Conservation (phyloP, 2,888 invertebrate genomes). For the Gibbula magus region DNA sequence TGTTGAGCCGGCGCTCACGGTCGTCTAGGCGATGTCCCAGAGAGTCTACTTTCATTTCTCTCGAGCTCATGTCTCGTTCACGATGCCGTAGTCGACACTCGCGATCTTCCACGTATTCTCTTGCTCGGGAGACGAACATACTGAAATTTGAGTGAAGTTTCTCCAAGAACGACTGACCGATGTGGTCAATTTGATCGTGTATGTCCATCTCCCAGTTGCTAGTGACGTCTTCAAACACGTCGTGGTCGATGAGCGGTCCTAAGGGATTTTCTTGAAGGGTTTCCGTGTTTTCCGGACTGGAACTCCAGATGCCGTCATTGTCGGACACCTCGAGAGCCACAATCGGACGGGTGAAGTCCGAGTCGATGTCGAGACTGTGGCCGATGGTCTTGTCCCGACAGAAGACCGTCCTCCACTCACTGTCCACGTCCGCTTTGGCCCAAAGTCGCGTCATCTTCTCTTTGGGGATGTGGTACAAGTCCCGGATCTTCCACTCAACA, state of each 20-base stretch:
- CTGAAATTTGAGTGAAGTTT: slow-evolving; percentile 66
- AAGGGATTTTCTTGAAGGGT: slow-evolving; percentile 47
- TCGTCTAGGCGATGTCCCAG: slow-evolving; percentile 56
- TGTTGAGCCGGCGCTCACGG: slow-evolving; percentile 56
- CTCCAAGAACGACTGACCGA: slow-evolving; percentile 64
- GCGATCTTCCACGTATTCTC: slow-evolving; percentile 65
- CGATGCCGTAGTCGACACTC: slow-evolving; percentile 62
- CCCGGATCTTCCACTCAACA: slow-evolving; percentile 65
- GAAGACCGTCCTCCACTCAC: slow-evolving; percentile 65
- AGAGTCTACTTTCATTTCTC: slow-evolving; percentile 57
- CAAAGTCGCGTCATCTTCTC: slow-evolving; percentile 59
- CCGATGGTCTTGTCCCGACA: slow-evolving; percentile 66
- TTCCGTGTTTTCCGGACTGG: slow-evolving; percentile 53
- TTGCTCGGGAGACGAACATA: slow-evolving; percentile 63
- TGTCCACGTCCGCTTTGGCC: slow-evolving; percentile 66
- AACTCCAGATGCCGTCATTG: slow-evolving; percentile 54
- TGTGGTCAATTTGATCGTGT: slow-evolving; percentile 69
- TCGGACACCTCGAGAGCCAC: slow-evolving; percentile 60
- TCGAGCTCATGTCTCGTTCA: slow-evolving; percentile 55
- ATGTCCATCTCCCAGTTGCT: slow-evolving; percentile 68
- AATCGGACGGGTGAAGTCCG: slow-evolving; percentile 66
- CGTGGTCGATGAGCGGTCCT: slow-evolving; percentile 62
- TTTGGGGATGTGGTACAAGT: slow-evolving; percentile 56
- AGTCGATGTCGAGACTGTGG: slow-evolving; percentile 64
- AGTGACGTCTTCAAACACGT: slow-evolving; percentile 67